Conservation (phyloP, 1,140 invertebrate genomes). For the Leguminivora glycinivorella region DNA sequence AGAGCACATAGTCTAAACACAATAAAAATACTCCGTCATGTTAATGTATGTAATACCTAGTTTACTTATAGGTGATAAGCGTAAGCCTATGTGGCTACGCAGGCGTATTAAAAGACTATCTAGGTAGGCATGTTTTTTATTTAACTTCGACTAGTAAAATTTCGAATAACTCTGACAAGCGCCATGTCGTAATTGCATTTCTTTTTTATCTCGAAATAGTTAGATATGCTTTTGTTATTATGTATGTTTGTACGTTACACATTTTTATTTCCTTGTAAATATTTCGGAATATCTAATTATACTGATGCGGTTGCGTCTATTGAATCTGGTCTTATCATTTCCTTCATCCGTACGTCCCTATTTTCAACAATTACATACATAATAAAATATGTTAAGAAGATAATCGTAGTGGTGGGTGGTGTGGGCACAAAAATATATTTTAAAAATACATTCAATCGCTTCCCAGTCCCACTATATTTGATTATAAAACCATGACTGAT, state of each 20-base stretch:
- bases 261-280: slow-evolving; percentile 71
- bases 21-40: slow-evolving; percentile 22
- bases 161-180: neutral
- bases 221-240: slow-evolving; percentile 73
- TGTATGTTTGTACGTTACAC: slow-evolving; percentile 50
- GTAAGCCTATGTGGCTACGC: slow-evolving; percentile 11
- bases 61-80: neutral
- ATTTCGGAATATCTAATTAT: slow-evolving; percentile 68
- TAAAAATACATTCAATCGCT: too few relatives aligned
- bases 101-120: neutral
- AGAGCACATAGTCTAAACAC: slow-evolving; percentile 19
- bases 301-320: slow-evolving; percentile 63
- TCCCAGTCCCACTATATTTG: too few relatives aligned
- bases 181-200: slow-evolving; percentile 48
- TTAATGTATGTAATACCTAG: slow-evolving; percentile 9
- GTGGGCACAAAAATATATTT: too few relatives aligned
- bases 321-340: slow-evolving; percentile 35
- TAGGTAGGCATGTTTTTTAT: slow-evolving; percentile 31
- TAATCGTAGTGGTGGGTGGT: too few relatives aligned
- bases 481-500: too few relatives aligned
- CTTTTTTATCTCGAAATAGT: slow-evolving; percentile 58
- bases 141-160: neutral
- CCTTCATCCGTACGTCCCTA: neutral
- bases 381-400: too few relatives aligned
- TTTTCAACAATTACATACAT: too few relatives aligned